Percentiles rank a stretch among this genome's conserved stretches.
These are phyloP conservation scores for Acleris emargana DNA, from an alignment of 2,888 invertebrate genomes.

Conservation along the genomic window DNA sequence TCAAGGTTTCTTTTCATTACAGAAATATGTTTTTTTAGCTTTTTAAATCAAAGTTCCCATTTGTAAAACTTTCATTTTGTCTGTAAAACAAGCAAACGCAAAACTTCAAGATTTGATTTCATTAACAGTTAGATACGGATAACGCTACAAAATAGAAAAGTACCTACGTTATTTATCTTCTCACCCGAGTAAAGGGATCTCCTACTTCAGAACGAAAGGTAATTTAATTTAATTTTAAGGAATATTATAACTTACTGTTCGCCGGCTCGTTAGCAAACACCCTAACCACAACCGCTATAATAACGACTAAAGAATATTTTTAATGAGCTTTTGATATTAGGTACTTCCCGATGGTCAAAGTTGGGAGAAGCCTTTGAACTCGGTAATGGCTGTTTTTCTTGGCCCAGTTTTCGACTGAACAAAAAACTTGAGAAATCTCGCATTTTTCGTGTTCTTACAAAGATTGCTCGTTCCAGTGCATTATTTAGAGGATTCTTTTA, in stretches of 20 bases:
- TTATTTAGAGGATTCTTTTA: conserved; percentile 17
- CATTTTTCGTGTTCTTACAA: conserved; percentile 11
- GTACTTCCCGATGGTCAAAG: conserved; percentile 51
- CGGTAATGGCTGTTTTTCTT: conserved; percentile 51
- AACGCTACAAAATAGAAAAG: too few species aligned
- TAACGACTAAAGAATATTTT: conserved; percentile 50
- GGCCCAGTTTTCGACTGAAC: conserved; percentile 40
- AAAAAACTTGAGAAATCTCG: conserved; percentile 20
- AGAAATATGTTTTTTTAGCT: too few species aligned
- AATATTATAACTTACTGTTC: background rate
- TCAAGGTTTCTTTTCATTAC: too few species aligned
- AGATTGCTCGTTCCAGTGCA: conserved; percentile 20
- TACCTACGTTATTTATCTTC: too few species aligned
- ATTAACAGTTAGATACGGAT: too few species aligned
- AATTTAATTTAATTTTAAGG: too few species aligned
- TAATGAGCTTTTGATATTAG: conserved; percentile 52
- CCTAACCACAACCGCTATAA: conserved; percentile 17
- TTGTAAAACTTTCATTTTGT: too few species aligned
- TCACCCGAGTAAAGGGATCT: too few species aligned
- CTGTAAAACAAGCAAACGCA: too few species aligned
- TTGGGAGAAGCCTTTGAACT: conserved; percentile 54
- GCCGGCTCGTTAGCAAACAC: conserved; percentile 17
- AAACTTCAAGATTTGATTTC: too few species aligned
- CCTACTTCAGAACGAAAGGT: too few species aligned
- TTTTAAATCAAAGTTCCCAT: too few species aligned